These are phyloP conservation scores for Onychostoma macrolepis DNA, from an alignment of 2,113 vertebrate genomes.

Conservation along the genomic window DNA sequence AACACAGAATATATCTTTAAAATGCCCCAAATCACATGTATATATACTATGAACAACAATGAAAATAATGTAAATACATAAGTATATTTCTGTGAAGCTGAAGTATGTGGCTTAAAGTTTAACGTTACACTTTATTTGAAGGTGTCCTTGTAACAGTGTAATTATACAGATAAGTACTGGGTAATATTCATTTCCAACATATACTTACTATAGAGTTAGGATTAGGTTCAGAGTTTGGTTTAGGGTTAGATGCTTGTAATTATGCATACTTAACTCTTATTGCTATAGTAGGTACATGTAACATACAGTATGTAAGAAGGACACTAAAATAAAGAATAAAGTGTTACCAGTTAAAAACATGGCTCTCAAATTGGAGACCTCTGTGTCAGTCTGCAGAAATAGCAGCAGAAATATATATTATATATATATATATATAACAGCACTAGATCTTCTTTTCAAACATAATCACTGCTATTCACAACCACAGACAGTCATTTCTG, in stretches of 20 bases:
- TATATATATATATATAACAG: background rate
- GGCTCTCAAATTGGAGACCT: background rate
- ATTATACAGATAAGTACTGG: background rate
- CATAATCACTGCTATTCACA: slow-evolving; percentile 9
- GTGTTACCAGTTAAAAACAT: background rate
- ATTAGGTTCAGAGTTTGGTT: background rate
- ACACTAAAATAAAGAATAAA: background rate
- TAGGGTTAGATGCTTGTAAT: background rate
- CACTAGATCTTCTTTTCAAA: background rate
- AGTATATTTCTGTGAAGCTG: background rate
- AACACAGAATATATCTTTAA: background rate
- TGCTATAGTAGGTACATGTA: background rate
- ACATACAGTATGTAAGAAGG: background rate
- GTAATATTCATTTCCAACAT: background rate
- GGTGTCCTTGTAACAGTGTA: background rate
- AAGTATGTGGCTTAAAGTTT: too few relatives aligned
- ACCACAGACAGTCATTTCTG: background rate
- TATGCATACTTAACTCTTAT: background rate
- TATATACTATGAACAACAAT: background rate
- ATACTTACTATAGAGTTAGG: background rate
- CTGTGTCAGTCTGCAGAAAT: background rate
- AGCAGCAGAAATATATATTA: background rate
- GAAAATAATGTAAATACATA: background rate
- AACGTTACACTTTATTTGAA: too few relatives aligned
- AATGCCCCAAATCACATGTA: background rate